Evolutionary conservation across 2,888 invertebrate genomes (phyloP).

Genomic region (Creontiades dilutus): DNA sequence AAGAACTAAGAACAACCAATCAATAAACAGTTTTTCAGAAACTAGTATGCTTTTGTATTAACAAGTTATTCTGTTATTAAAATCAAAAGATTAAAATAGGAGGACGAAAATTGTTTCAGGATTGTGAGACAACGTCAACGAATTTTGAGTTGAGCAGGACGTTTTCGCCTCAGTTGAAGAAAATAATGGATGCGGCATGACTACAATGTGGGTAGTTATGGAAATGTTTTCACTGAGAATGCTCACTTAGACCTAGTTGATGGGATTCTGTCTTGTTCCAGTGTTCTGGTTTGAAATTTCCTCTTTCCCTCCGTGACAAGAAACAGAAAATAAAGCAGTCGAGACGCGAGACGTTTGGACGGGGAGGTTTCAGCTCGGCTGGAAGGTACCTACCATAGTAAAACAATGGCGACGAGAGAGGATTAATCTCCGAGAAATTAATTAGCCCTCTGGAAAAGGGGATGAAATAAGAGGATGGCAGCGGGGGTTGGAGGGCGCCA

Average conservation of each 20-base stretch:
- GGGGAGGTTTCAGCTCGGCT: conserved; percentile 18
- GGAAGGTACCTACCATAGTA: conserved; percentile 43
- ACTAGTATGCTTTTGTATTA: no score
- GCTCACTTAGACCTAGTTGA: not conserved
- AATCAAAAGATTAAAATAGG: no score
- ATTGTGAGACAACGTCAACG: no score
- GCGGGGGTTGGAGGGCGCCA: not conserved
- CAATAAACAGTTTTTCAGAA: no score
- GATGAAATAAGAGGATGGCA: not conserved
- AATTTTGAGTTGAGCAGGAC: no score
- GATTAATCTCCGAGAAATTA: conserved; percentile 66
- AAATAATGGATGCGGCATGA: no score
- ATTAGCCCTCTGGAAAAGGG: conserved; percentile 55
- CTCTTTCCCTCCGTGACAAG: not conserved
- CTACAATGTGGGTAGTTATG: no score
- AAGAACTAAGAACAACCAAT: no score
- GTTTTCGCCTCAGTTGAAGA: no score
- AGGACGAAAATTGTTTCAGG: no score
- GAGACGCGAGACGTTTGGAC: conserved; percentile 5
- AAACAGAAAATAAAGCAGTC: conserved; percentile 22
- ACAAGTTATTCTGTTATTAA: no score
- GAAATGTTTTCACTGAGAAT: not conserved
- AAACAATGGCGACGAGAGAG: conserved; percentile 54
- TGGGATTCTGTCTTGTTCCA: not conserved
- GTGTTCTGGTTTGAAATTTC: conserved; percentile 12